Evolutionary conservation across 2,113 vertebrate genomes (phyloP).

Genomic region (Gallinago undulata): DNA sequence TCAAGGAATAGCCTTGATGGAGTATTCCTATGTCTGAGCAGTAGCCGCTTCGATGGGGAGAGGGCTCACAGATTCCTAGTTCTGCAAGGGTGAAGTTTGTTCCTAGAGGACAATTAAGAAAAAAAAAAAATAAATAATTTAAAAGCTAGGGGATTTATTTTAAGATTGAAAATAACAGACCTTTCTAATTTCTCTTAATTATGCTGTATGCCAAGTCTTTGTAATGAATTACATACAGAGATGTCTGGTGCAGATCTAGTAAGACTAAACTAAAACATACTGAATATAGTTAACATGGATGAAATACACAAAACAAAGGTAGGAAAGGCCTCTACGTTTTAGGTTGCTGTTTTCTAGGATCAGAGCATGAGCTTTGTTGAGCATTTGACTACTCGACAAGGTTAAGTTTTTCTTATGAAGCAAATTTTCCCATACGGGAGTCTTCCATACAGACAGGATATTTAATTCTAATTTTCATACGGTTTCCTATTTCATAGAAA

Average conservation of each 20-base stretch:
- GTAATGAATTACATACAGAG: neutral
- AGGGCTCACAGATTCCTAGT: constrained; percentile 90
- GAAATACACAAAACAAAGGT: neutral
- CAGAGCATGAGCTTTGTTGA: neutral
- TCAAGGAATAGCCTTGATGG: constrained; percentile 89
- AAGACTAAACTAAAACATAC: neutral
- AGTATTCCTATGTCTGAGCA: constrained; percentile 92
- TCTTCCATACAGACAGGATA: neutral
- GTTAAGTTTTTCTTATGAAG: neutral
- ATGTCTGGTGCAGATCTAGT: neutral
- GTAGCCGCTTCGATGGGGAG: constrained; percentile 86
- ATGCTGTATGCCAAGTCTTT: neutral
- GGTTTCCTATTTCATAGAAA: neutral
- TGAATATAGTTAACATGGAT: neutral
- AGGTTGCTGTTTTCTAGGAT: neutral
- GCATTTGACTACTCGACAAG: neutral
- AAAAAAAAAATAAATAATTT: neutral
- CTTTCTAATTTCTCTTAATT: neutral
- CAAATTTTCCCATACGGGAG: neutral
- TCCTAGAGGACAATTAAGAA: constrained; percentile 52
- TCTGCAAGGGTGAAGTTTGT: constrained; percentile 94
- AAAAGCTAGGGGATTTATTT: neutral
- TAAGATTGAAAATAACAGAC: neutral
- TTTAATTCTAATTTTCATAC: neutral
- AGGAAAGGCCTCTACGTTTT: neutral